phyloP scores from a whole-genome alignment of 2,888 invertebrate species.

The Ichneumon xanthorius region DNA sequence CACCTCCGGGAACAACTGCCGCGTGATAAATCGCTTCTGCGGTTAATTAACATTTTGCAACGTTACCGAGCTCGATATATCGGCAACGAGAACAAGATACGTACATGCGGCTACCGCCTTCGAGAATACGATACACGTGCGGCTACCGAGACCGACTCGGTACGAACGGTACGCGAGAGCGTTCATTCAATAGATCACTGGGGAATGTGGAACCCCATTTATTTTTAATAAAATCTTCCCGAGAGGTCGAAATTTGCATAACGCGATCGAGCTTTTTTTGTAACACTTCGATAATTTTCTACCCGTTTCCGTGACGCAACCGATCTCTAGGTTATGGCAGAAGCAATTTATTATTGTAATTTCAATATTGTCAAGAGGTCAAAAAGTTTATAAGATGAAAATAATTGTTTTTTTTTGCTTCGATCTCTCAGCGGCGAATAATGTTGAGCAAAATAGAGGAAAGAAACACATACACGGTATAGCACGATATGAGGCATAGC shows the following conservation, averaged over 20 bases:
- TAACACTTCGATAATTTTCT: not conserved
- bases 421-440: no score
- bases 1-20: slow-evolving; percentile 43
- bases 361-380: not conserved
- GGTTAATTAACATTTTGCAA: slow-evolving; percentile 66
- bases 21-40: slow-evolving; percentile 62
- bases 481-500: no score
- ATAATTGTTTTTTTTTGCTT: not conserved
- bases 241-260: not conserved
- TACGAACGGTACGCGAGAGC: not conserved
- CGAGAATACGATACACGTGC: slow-evolving; percentile 7
- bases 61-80: slow-evolving; percentile 48
- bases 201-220: not conserved
- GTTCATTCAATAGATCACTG: not conserved
- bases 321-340: not conserved
- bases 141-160: not conserved
- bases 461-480: no score
- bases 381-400: not conserved
- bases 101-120: slow-evolving; percentile 48
- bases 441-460: no score
- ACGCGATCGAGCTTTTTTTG: not conserved
- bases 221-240: not conserved
- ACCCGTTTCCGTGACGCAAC: not conserved
- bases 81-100: slow-evolving; percentile 46
- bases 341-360: not conserved